Evolutionary conservation across 2,888 invertebrate species (phyloP).

Genomic region (Koerneria pararmatus): DNA sequence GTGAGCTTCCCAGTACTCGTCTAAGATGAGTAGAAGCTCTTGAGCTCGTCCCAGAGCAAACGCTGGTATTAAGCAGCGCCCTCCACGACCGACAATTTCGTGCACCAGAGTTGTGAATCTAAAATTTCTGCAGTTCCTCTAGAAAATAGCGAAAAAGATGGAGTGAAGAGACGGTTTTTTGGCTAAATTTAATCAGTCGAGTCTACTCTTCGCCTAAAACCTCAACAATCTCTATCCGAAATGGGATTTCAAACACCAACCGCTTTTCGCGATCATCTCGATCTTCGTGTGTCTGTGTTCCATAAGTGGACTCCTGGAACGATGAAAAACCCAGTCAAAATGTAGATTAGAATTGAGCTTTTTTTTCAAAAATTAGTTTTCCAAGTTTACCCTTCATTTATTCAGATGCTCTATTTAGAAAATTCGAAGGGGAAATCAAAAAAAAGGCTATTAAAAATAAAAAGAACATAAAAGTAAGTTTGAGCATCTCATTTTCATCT

Average conservation of each 20-base stretch:
- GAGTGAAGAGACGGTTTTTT: no score
- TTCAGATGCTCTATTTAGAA: no score
- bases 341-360: constrained; percentile 7
- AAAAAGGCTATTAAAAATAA: no score
- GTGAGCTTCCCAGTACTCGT: constrained; percentile 96
- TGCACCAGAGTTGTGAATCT: constrained; percentile 71
- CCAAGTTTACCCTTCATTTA: no score
- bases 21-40: constrained; percentile 63
- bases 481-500: no score
- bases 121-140: no score
- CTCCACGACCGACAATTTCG: constrained; percentile 93
- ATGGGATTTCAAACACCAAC: constrained; percentile 66
- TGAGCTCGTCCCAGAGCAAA: constrained; percentile 94
- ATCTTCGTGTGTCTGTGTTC: constrained; percentile 97
- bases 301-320: constrained; percentile 88
- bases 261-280: constrained; percentile 90
- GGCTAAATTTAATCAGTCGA: no score
- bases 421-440: no score
- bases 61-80: constrained; percentile 93
- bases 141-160: no score
- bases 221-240: neutral
- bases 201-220: neutral
- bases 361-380: constrained; percentile 2
- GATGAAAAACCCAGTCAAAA: constrained; percentile 15
- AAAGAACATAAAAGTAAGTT: no score